phyloP scores from a whole-genome alignment of 1,140 invertebrate species.

The Atopsyche davidsoni region DNA sequence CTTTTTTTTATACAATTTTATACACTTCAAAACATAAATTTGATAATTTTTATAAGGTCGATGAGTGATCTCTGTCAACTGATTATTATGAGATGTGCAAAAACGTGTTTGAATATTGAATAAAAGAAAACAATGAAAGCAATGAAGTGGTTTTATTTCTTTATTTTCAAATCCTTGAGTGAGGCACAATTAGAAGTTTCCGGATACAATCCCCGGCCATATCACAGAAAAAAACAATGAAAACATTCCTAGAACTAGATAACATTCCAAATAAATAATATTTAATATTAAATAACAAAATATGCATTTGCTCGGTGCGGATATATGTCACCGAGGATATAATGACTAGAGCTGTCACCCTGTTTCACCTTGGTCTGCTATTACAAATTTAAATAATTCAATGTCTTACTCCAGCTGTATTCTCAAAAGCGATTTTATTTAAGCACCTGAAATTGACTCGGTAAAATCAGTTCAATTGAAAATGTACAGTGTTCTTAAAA shows the following conservation, averaged over 20 bases:
- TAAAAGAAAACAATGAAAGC: slow-evolving; percentile 13
- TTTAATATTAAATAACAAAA: slow-evolving; percentile 8
- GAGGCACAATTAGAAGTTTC: slow-evolving; percentile 2
- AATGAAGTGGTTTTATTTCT: slow-evolving; percentile 1
- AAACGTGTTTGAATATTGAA: slow-evolving; percentile 17
- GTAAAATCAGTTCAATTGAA: too few species aligned
- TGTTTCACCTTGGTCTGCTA: too few species aligned
- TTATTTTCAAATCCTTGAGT: slow-evolving; percentile 7
- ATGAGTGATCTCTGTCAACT: too few species aligned
- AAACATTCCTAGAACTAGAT: slow-evolving; percentile 30
- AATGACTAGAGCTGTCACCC: slow-evolving; percentile 28
- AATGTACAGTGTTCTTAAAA: too few species aligned
- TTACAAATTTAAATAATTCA: too few species aligned
- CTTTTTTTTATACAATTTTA: too few species aligned
- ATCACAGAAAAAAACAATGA: background rate
- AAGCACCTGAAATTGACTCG: too few species aligned
- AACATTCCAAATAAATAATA: slow-evolving; percentile 25
- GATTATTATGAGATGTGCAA: background rate
- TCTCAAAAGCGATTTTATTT: too few species aligned
- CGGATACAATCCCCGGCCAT: background rate
- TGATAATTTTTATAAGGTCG: slow-evolving; percentile 9
- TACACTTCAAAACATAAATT: background rate
- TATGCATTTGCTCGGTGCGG: too few species aligned
- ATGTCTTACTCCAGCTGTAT: too few species aligned
- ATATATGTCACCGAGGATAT: too few species aligned